Percentiles rank a stretch among this genome's conserved stretches.
These are phyloP conservation scores for Falco concolor DNA, from an alignment of 2,797 vertebrate genomes.

Conservation along the genomic window DNA sequence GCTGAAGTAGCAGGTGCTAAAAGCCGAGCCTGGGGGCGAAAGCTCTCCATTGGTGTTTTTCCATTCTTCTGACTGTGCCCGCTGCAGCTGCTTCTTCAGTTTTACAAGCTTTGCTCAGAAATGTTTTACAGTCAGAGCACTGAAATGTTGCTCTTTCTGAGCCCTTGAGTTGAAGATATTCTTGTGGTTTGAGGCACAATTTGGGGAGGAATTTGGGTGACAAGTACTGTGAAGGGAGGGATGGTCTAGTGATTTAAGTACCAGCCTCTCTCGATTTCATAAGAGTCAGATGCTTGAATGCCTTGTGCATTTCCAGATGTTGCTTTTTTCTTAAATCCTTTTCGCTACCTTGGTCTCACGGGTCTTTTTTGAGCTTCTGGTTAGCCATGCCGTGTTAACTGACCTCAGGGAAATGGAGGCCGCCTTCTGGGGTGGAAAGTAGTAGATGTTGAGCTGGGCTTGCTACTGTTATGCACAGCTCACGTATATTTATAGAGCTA, in stretches of 20 bases:
- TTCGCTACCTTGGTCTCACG: neutral
- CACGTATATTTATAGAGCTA: neutral
- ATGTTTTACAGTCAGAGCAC: neutral
- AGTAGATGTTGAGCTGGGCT: neutral
- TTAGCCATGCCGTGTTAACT: neutral
- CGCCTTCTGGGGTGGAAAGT: neutral
- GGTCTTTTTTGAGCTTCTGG: neutral
- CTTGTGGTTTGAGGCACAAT: neutral
- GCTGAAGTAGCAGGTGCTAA: slow-evolving; percentile 2
- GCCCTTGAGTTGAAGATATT: neutral
- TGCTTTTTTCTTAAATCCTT: neutral
- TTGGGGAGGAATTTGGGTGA: neutral
- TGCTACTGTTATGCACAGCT: neutral
- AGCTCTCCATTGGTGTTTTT: neutral
- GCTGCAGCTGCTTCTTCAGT: neutral
- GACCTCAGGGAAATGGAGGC: neutral
- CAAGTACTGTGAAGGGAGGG: neutral
- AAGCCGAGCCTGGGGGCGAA: neutral
- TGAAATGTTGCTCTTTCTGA: neutral
- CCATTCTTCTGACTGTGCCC: neutral
- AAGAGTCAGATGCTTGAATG: neutral
- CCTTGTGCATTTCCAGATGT: neutral
- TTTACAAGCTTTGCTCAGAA: neutral
- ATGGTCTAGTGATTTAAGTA: neutral
- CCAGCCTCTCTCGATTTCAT: neutral